phyloP scores from a whole-genome alignment of 2,113 vertebrate species.

The Pachyramphus minor region DNA sequence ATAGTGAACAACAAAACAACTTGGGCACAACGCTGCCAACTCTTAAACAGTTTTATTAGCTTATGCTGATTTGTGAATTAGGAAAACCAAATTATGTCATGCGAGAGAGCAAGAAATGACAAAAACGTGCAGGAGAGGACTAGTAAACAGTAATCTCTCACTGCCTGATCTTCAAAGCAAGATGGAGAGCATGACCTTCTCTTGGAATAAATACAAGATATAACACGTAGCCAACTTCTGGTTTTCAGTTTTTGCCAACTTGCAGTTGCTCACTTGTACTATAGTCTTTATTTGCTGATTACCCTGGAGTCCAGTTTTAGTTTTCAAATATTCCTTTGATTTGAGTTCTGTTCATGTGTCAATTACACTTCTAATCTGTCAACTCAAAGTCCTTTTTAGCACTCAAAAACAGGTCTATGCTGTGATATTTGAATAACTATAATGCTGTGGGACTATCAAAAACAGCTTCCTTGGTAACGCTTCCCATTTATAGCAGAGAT shows the following conservation, averaged over 20 bases:
- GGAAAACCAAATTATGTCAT: not conserved
- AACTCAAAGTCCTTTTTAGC: not conserved
- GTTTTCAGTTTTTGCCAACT: not conserved
- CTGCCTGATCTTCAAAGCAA: conserved; percentile 29
- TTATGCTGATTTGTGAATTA: conserved; percentile 6
- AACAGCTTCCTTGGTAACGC: not conserved
- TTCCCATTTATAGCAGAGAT: not conserved
- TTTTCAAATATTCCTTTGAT: not conserved
- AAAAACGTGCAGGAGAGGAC: conserved; percentile 1
- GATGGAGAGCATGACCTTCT: conserved; percentile 26
- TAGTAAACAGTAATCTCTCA: not conserved
- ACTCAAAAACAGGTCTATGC: not conserved
- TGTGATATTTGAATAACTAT: not conserved
- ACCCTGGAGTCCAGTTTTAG: not conserved
- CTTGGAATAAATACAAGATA: not conserved
- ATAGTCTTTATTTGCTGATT: not conserved
- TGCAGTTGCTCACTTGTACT: not conserved
- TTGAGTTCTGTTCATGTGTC: not conserved
- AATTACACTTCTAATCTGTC: not conserved
- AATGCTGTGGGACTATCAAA: not conserved
- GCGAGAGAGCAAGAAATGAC: not conserved
- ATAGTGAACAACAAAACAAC: not conserved
- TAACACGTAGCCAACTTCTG: not conserved
- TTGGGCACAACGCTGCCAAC: not conserved
- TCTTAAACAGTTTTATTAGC: conserved; percentile 41